Evolutionary conservation across 2,797 vertebrate species (phyloP).

Genomic region (Urocyon cinereoargenteus): DNA sequence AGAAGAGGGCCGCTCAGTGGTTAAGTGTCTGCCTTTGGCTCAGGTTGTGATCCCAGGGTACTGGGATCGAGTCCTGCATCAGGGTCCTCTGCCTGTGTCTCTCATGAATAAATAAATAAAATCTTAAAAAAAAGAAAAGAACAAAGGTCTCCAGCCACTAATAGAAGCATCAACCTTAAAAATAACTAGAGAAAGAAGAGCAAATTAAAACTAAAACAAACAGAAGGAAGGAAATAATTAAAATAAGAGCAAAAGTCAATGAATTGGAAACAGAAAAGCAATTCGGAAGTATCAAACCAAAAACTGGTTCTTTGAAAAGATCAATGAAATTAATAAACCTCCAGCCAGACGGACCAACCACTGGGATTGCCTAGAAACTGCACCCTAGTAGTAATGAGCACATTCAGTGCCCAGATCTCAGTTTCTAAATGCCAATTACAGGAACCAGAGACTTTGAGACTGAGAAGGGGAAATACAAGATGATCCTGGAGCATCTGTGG

Average conservation of each 20-base stretch:
- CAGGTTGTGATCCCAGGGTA: too few relatives aligned
- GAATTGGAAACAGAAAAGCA: constrained; percentile 45
- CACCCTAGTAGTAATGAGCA: neutral
- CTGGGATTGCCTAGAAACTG: neutral
- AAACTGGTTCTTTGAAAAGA: constrained; percentile 30
- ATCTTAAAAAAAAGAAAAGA: constrained; percentile 8
- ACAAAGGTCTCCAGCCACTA: neutral
- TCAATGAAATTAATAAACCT: neutral
- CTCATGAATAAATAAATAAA: too few relatives aligned
- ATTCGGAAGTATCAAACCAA: neutral
- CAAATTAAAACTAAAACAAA: constrained; percentile 28
- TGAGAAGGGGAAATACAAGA: neutral
- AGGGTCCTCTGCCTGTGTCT: too few relatives aligned
- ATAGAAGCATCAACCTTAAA: neutral
- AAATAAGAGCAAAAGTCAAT: neutral
- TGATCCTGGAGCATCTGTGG: neutral
- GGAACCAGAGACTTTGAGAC: neutral
- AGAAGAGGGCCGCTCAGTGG: neutral
- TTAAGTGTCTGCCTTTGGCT: too few relatives aligned
- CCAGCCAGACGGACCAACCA: neutral
- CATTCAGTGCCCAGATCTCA: neutral
- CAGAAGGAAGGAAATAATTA: neutral
- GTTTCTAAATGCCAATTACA: neutral
- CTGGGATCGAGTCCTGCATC: too few relatives aligned
- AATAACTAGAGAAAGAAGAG: neutral